phyloP scores from a whole-genome alignment of 2,797 vertebrate genomes.

The Chelon labrosus region DNA sequence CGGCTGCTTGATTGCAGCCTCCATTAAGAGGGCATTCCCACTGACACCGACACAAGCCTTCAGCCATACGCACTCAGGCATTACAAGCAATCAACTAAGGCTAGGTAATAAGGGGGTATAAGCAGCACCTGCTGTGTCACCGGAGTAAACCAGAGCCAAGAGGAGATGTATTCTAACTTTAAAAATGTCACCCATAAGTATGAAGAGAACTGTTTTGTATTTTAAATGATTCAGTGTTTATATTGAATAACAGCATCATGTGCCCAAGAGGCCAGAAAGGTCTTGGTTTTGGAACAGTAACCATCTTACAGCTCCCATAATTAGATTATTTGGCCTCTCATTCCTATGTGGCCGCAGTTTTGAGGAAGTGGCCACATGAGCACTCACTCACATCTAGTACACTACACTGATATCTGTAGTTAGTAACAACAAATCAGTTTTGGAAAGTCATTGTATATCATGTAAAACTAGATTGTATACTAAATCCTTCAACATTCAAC shows the following conservation, averaged over 20 bases:
- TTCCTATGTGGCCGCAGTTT: background rate
- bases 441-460: too few species aligned
- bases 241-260: background rate
- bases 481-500: too few species aligned
- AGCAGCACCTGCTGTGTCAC: slow-evolving; percentile 60
- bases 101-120: slow-evolving; percentile 32
- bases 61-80: slow-evolving; percentile 69
- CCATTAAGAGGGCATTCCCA: slow-evolving; percentile 76
- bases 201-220: background rate
- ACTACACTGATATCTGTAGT: too few species aligned
- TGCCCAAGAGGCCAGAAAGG: slow-evolving; percentile 21
- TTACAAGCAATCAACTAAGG: slow-evolving; percentile 67
- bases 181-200: background rate
- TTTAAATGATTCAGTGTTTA: background rate
- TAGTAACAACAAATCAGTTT: background rate
- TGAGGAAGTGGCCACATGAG: background rate
- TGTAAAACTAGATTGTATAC: too few species aligned
- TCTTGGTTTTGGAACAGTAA: slow-evolving; percentile 25
- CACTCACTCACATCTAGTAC: too few species aligned
- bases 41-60: slow-evolving; percentile 68
- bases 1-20: slow-evolving; percentile 77
- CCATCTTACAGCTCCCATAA: slow-evolving; percentile 40
- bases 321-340: slow-evolving; percentile 34
- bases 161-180: slow-evolving; percentile 6
- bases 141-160: slow-evolving; percentile 24